Conservation (phyloP, 2,797 vertebrate species). For the Glyptemys insculpta region DNA sequence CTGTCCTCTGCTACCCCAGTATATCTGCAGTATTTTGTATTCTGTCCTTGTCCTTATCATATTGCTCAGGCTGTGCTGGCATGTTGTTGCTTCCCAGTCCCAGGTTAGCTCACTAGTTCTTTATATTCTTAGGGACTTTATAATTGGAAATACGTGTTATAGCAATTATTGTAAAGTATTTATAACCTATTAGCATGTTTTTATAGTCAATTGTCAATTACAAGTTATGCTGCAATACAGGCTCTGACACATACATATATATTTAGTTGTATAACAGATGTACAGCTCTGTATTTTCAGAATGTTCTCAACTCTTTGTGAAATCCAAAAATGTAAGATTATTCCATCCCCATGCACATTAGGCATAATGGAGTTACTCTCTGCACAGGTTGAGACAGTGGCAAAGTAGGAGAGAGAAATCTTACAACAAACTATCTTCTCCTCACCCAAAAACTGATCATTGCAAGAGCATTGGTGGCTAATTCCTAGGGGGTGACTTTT, state of each 20-base stretch:
- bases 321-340: neutral
- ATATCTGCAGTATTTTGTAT: neutral
- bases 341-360: neutral
- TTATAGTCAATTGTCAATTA: neutral
- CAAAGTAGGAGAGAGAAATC: neutral
- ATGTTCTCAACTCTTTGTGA: neutral
- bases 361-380: neutral
- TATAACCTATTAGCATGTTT: neutral
- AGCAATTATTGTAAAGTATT: neutral
- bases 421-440: neutral
- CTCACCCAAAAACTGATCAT: neutral
- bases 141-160: neutral
- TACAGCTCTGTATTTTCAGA: neutral
- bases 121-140: neutral
- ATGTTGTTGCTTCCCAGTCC: constrained; percentile 9
- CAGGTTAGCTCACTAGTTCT: neutral
- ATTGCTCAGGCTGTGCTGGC: neutral
- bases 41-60: neutral
- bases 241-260: neutral
- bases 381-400: neutral
- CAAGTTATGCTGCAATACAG: neutral
- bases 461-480: neutral
- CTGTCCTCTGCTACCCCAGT: neutral
- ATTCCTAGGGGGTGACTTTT: too few relatives aligned
- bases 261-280: neutral